Evolutionary conservation across 2,888 invertebrate species (phyloP), one percentile per base, ranked within the genome.

Genomic region (Sphaeridia pumilis): DNA sequence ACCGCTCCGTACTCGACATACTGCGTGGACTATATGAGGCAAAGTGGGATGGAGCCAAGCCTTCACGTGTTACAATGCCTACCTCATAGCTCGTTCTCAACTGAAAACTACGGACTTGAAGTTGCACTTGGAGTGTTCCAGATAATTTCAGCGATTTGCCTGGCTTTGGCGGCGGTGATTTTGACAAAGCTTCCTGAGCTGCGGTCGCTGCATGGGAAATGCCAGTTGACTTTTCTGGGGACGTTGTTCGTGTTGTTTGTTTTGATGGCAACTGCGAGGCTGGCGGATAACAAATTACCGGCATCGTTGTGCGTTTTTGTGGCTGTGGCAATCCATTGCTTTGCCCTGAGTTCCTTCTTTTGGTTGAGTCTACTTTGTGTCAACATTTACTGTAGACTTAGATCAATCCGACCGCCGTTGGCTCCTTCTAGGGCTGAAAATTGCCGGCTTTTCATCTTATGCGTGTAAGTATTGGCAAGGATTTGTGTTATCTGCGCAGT

Each of bases 311-410:
- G 64, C 46, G 60, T 57, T 35, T 60, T 61, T 49, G 53, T 62
- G 26, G 62, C 61, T 14, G 62, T 64, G 21, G 54, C 57, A 45
- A 63, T 64, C 46, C 64, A 64, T 51, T 61, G 57, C 25, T 63
- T 57, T 56, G 58, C 62, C 20, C 56, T 64, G 20, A 60, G 60
- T 50, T 61, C 62, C 10, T 64, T 64, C 44, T 56, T 64, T n/a
- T 64, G 64, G 64, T 48, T 64, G 31, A 64, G 62, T 52, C 55
- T 64, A 3, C 49, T 64, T n/a, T 64, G 64, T 44, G 58, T 64
- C 50, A 64, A 64, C 49, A 64, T 64, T 59, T 64, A 63, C 53
- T 56, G 61, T 38, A 60, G 62, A 21, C 62, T 64, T 46, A 56
- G 64, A 12, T 61, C 61, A 4, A 43, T 64, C 24, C 55, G 64